Percentiles rank a stretch among this genome's conserved stretches.
Evolutionary conservation across 2,113 vertebrate genomes (phyloP).

Genomic region (Anhinga rufa): DNA sequence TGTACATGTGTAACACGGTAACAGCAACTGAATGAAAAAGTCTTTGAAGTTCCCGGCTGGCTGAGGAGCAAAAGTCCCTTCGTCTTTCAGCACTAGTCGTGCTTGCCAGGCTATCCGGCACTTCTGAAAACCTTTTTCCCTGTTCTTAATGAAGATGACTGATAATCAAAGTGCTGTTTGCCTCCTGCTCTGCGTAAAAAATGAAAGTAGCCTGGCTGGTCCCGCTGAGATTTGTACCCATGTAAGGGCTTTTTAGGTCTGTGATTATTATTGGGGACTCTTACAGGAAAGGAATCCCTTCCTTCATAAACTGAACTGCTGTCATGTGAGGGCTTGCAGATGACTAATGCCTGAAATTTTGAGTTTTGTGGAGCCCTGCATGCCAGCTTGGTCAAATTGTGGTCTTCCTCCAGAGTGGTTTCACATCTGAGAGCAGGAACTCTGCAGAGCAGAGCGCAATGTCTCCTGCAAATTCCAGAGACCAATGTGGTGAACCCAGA

Average conservation of each 20-base stretch:
- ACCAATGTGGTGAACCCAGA: not conserved
- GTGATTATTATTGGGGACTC: not conserved
- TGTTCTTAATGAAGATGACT: not conserved
- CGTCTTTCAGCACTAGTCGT: not conserved
- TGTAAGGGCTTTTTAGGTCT: not conserved
- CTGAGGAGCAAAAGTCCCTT: conserved; percentile 14
- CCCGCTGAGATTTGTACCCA: not conserved
- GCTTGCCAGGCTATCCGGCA: not conserved
- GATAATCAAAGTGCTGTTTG: not conserved
- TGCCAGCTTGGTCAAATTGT: not conserved
- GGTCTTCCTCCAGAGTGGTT: not conserved
- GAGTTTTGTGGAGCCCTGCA: not conserved
- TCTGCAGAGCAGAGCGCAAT: not conserved
- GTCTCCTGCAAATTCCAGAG: not conserved
- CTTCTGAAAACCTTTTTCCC: not conserved
- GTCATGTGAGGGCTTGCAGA: not conserved
- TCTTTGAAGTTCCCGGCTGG: conserved; percentile 27
- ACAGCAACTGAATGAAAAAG: not conserved
- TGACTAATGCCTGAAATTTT: not conserved
- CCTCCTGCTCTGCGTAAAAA: not conserved
- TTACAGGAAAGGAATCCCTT: not conserved
- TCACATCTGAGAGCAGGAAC: not conserved
- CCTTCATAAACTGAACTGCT: not conserved
- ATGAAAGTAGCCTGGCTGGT: not conserved
- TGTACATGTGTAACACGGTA: not conserved